Conservation (phyloP, 2,797 vertebrate species). For the Gobio occitaniae region DNA sequence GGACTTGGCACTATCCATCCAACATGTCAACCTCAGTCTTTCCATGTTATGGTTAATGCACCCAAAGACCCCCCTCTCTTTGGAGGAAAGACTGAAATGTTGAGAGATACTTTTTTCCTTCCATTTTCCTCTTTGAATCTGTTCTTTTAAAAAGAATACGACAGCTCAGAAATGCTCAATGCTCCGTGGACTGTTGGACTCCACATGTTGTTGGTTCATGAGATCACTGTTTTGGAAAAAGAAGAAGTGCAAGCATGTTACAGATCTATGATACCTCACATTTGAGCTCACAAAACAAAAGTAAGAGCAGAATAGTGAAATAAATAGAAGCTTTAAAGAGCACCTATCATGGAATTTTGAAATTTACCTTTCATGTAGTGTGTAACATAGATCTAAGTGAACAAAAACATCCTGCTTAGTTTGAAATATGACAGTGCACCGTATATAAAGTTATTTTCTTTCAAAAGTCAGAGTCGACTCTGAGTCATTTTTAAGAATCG, state of each 20-base stretch:
- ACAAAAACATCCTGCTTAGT: too few species aligned
- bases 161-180: conserved; percentile 20
- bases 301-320: conserved; percentile 32
- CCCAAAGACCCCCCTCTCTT: conserved; percentile 55
- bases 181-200: conserved; percentile 74
- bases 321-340: conserved; percentile 13
- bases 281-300: conserved; percentile 56
- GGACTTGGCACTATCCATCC: conserved; percentile 66
- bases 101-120: conserved; percentile 11
- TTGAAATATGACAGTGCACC: too few species aligned
- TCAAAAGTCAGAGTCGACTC: too few species aligned
- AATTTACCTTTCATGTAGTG: too few species aligned
- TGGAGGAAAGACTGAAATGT: conserved; percentile 44
- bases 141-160: conserved; percentile 10
- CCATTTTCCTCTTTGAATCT: not conserved
- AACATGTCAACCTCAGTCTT: conserved; percentile 72
- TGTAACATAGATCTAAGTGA: too few species aligned
- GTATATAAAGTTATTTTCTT: too few species aligned
- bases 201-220: conserved; percentile 73
- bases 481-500: too few species aligned
- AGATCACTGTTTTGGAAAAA: conserved; percentile 74
- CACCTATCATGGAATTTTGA: too few species aligned
- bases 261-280: conserved; percentile 31
- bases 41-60: conserved; percentile 74
- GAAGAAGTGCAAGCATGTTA: conserved; percentile 66